Percentiles rank a stretch among this genome's conserved stretches.
phyloP scores from a whole-genome alignment of 2,113 vertebrate genomes.

The Corynorhinus townsendii region DNA sequence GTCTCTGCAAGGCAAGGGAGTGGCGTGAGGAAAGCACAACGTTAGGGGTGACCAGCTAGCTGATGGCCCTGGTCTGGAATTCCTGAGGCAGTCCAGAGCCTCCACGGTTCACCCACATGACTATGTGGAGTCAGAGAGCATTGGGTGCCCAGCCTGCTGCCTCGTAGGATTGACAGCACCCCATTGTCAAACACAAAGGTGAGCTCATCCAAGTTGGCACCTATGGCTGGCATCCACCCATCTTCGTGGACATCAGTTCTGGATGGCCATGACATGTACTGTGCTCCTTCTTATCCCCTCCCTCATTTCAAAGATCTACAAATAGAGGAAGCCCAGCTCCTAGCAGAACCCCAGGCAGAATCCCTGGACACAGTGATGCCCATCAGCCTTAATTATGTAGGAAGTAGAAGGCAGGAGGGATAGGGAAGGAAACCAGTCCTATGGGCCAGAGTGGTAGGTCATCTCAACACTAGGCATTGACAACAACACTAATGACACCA shows the following conservation, averaged over 20 bases:
- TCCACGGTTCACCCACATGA: rapidly evolving
- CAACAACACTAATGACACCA: neutral
- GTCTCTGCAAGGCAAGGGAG: constrained; percentile 81
- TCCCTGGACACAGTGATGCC: neutral
- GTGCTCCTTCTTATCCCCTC: neutral
- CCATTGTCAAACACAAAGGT: rapidly evolving
- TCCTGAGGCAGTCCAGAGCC: neutral
- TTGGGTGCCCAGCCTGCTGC: neutral
- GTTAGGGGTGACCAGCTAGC: neutral
- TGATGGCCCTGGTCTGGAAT: neutral
- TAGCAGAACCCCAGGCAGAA: neutral
- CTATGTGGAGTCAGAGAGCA: rapidly evolving
- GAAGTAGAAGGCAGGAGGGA: neutral
- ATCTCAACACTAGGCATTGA: neutral
- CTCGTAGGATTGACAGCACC: rapidly evolving
- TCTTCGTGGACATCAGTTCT: neutral
- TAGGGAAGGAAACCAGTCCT: neutral
- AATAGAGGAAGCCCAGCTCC: neutral
- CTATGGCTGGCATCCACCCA: rapidly evolving
- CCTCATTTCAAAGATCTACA: neutral
- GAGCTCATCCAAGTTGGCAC: neutral
- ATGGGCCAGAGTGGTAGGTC: neutral
- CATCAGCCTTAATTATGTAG: neutral
- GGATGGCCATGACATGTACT: rapidly evolving
- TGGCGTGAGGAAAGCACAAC: neutral